Percentiles rank a stretch among this genome's conserved stretches.
phyloP scores from a whole-genome alignment of 2,113 vertebrate genomes.

The Todiramphus saurophagus region DNA sequence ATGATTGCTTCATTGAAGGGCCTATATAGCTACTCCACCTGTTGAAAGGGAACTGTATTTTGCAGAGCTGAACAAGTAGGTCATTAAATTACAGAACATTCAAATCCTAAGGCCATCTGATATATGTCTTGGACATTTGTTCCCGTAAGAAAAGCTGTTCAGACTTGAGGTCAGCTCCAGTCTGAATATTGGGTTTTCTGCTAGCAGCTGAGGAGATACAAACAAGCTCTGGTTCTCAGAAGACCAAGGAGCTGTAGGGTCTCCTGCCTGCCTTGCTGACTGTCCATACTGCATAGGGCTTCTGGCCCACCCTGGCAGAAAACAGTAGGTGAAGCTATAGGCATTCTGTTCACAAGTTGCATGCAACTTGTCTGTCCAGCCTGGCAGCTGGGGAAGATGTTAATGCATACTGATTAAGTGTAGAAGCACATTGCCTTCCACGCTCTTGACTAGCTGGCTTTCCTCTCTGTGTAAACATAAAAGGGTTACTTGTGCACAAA shows the following conservation, averaged over 20 bases:
- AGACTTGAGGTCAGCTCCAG: background rate
- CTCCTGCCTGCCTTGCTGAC: background rate
- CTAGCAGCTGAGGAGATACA: background rate
- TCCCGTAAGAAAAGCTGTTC: background rate
- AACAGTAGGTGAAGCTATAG: background rate
- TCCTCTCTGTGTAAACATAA: background rate
- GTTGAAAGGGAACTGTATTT: background rate
- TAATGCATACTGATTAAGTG: accelerated
- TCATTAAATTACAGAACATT: background rate
- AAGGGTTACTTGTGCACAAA: background rate
- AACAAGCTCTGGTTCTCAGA: accelerated
- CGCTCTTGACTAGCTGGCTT: background rate
- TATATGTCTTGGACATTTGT: background rate
- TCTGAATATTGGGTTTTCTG: background rate
- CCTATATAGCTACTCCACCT: background rate
- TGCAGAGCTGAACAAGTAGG: background rate
- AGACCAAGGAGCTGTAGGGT: background rate
- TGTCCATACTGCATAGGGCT: background rate
- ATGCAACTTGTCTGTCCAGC: background rate
- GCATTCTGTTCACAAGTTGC: background rate
- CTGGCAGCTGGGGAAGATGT: background rate
- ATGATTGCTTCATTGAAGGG: background rate
- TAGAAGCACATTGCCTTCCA: background rate
- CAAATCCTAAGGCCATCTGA: background rate
- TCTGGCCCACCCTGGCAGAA: background rate